These are phyloP conservation scores for Pseudocheirus occidentalis DNA, from an alignment of 2,797 vertebrate species.

Conservation along the genomic window DNA sequence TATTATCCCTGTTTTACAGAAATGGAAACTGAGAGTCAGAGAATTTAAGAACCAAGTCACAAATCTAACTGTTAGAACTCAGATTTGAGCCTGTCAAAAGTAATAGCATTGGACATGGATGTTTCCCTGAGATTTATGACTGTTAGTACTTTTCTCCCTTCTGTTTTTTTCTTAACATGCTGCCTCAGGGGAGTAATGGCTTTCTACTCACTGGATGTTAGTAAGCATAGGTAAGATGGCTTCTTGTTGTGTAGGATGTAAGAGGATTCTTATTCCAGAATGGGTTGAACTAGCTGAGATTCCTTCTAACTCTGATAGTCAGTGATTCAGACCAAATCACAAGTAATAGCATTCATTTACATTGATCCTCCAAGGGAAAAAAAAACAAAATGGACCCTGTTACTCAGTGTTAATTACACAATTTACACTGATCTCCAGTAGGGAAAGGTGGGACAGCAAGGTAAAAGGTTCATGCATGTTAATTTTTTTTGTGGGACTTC, in stretches of 20 bases:
- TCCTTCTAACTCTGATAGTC: background rate
- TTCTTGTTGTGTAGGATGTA: background rate
- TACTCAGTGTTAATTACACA: background rate
- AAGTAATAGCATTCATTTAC: background rate
- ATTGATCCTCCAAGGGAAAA: background rate
- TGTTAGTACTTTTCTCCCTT: background rate
- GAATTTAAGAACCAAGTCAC: background rate
- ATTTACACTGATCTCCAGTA: background rate
- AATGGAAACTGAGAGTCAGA: background rate
- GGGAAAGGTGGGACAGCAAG: background rate
- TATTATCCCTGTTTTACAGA: background rate
- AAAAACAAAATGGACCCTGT: background rate
- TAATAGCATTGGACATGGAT: background rate
- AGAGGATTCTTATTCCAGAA: background rate
- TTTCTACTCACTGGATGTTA: background rate
- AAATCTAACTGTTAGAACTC: background rate
- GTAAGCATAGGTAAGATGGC: background rate
- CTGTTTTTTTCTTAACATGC: background rate
- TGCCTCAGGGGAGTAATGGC: background rate
- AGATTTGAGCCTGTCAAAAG: background rate
- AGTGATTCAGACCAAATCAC: background rate
- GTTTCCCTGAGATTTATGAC: background rate
- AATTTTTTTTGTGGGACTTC: background rate
- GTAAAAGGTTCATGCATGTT: background rate
- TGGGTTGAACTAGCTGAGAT: background rate